These are phyloP conservation scores for Brachyhypopomus occidentalis DNA, from an alignment of 2,113 vertebrate genomes.

Conservation along the genomic window DNA sequence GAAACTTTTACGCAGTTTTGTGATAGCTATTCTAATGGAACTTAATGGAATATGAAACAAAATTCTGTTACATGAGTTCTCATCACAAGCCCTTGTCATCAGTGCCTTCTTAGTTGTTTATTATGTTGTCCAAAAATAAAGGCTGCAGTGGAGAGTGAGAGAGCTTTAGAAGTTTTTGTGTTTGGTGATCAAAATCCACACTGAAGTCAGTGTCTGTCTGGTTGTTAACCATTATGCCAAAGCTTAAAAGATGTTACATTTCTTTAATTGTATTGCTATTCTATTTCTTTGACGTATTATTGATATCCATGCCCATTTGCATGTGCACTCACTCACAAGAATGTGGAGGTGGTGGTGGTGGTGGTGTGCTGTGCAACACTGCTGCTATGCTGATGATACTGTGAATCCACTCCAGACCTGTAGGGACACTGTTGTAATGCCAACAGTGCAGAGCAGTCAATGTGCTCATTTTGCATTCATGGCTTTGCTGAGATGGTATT, in stretches of 20 bases:
- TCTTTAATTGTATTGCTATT: not conserved
- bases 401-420: not conserved
- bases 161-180: not conserved
- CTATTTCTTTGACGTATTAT: not conserved
- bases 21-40: too few relatives aligned
- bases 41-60: not conserved
- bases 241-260: not conserved
- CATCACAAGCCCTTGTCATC: not conserved
- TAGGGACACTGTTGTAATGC: not conserved
- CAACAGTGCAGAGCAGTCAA: not conserved
- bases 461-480: conserved; percentile 5
- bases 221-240: not conserved
- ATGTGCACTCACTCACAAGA: not conserved
- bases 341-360: not conserved
- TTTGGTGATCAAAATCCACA: not conserved
- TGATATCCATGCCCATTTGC: not conserved
- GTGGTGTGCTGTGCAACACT: not conserved
- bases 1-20: too few relatives aligned
- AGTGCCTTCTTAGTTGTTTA: not conserved
- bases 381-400: too few relatives aligned
- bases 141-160: not conserved
- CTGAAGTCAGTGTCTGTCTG: not conserved
- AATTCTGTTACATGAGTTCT: not conserved
- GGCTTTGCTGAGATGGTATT: conserved; percentile 24
- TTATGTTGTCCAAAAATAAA: too few relatives aligned